phyloP scores from a whole-genome alignment of 2,888 invertebrate genomes.

The Calliphora vomitoria region DNA sequence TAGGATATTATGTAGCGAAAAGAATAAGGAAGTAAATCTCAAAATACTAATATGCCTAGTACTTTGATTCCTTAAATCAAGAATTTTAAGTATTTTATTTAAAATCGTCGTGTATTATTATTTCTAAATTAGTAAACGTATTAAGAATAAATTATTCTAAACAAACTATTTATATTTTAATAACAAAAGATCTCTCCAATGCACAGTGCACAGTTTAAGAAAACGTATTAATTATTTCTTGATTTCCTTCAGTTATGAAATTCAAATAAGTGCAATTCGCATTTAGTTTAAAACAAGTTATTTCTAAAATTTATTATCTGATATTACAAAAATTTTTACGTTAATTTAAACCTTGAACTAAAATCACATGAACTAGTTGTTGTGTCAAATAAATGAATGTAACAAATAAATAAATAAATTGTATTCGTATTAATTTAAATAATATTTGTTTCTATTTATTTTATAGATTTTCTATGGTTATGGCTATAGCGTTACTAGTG shows the following conservation, averaged over 20 bases:
- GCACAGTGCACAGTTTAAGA: conserved; percentile 45
- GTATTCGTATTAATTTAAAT: conserved; percentile 16
- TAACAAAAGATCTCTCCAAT: not conserved
- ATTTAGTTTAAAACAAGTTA: conserved; percentile 34
- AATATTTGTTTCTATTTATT: conserved; percentile 1
- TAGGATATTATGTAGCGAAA: too few relatives aligned
- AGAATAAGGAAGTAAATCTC: too few relatives aligned
- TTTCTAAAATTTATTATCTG: conserved; percentile 51
- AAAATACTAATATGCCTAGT: too few relatives aligned
- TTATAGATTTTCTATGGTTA: conserved; percentile 79
- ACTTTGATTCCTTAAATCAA: too few relatives aligned
- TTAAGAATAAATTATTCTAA: too few relatives aligned
- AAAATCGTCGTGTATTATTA: too few relatives aligned
- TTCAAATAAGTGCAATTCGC: conserved; percentile 26
- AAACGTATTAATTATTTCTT: conserved; percentile 39
- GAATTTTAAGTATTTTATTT: too few relatives aligned
- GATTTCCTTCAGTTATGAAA: conserved; percentile 67
- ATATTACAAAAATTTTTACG: conserved; percentile 54
- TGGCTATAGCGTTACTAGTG: conserved; percentile 83
- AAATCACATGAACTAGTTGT: conserved; percentile 51
- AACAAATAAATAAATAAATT: conserved; percentile 25
- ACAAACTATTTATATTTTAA: too few relatives aligned
- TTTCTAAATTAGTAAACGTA: too few relatives aligned
- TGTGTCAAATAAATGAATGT: conserved; percentile 49
- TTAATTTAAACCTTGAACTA: conserved; percentile 63